These are phyloP conservation scores for Hypomesus transpacificus DNA, from an alignment of 2,113 vertebrate species.

Conservation along the genomic window DNA sequence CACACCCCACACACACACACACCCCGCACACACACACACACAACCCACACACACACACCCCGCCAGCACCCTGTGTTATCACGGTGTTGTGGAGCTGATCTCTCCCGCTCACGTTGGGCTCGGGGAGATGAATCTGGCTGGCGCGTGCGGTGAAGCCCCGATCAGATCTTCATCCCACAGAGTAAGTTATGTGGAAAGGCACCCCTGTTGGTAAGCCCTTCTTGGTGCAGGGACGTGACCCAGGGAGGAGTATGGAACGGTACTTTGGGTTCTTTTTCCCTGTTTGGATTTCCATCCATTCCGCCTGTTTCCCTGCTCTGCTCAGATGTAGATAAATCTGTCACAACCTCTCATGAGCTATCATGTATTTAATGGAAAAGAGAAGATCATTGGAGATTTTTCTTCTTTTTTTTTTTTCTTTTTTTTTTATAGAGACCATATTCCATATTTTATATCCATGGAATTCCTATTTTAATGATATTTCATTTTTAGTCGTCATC, in stretches of 20 bases:
- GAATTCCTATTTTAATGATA: conserved; percentile 10
- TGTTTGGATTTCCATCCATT: conserved; percentile 49
- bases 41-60: too few relatives aligned
- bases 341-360: conserved; percentile 25
- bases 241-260: conserved; percentile 56
- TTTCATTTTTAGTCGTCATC: background rate
- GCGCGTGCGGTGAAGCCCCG: conserved; percentile 45
- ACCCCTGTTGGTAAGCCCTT: conserved; percentile 49
- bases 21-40: too few relatives aligned
- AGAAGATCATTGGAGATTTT: conserved; percentile 8
- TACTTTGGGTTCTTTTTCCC: conserved; percentile 40
- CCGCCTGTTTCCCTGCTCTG: conserved; percentile 35
- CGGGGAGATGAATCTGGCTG: conserved; percentile 50
- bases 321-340: conserved; percentile 57
- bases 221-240: conserved; percentile 53
- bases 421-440: conserved; percentile 1
- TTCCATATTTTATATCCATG: background rate
- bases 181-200: conserved; percentile 60
- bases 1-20: background rate
- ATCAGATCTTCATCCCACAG: conserved; percentile 58
- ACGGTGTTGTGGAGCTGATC: conserved; percentile 22
- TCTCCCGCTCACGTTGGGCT: conserved; percentile 25
- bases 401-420: conserved; percentile 2
- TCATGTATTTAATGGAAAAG: conserved; percentile 32
- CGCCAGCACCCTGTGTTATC: conserved; percentile 12